Evolutionary conservation across 2,113 vertebrate genomes (phyloP).

Genomic region (Nymphicus hollandicus): DNA sequence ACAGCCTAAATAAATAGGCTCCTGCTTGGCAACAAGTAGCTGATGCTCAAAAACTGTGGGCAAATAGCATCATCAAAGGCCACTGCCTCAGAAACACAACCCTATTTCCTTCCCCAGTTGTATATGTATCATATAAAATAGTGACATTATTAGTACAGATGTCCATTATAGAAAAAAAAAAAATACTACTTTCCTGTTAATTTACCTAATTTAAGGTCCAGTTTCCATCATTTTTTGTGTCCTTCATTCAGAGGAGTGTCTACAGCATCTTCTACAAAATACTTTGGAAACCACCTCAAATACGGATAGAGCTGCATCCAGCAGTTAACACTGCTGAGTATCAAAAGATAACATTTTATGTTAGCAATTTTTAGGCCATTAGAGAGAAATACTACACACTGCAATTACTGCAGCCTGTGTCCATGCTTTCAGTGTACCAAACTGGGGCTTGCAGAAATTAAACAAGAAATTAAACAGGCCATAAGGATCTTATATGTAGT

Average conservation of each 20-base stretch:
- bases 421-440: neutral
- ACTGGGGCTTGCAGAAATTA: neutral
- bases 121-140: neutral
- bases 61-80: neutral
- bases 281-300: neutral
- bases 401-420: neutral
- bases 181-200: neutral
- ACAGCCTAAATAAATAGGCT: neutral
- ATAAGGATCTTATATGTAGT: neutral
- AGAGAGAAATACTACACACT: neutral
- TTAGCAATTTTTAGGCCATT: neutral
- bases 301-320: neutral
- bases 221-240: neutral
- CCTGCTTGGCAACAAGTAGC: neutral
- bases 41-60: neutral
- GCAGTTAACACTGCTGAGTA: neutral
- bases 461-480: neutral
- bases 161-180: neutral
- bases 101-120: neutral
- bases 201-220: neutral
- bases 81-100: neutral
- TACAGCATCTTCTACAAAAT: neutral
- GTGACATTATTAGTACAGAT: neutral
- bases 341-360: neutral
- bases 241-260: neutral